These are phyloP conservation scores for Drosophila meridionalis DNA, from an alignment of 2,888 invertebrate genomes.

Conservation along the genomic window DNA sequence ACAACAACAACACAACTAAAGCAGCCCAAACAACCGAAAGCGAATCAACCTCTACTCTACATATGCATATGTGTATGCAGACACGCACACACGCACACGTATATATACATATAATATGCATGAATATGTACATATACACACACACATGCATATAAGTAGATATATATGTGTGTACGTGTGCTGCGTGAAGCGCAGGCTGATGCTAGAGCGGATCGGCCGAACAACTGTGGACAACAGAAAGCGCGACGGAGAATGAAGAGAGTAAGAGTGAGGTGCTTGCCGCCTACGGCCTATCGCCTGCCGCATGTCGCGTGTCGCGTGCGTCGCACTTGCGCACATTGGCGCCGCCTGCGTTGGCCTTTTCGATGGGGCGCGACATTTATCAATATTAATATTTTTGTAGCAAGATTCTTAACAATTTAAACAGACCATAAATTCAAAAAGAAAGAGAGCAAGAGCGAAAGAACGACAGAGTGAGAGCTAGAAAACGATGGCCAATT, in stretches of 20 bases:
- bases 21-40: constrained; percentile 1
- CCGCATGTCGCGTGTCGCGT: neutral
- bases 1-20: neutral
- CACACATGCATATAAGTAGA: constrained; percentile 4
- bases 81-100: neutral
- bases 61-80: neutral
- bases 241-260: neutral
- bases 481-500: neutral
- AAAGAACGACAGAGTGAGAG: constrained; percentile 1
- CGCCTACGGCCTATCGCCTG: neutral
- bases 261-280: neutral
- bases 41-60: constrained; percentile 18
- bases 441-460: constrained; percentile 26
- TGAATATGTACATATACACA: neutral
- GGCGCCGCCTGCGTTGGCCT: neutral
- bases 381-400: constrained; percentile 68
- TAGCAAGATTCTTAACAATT: constrained; percentile 65
- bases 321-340: constrained; percentile 20
- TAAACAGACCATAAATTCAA: constrained; percentile 3
- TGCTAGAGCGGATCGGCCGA: constrained; percentile 11
- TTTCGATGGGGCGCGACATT: constrained; percentile 29
- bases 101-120: neutral
- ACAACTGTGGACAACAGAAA: constrained; percentile 10
- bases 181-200: constrained; percentile 17
- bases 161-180: constrained; percentile 5